These are phyloP conservation scores for Lasiommata megera DNA, from an alignment of 2,888 invertebrate genomes.

Conservation along the genomic window DNA sequence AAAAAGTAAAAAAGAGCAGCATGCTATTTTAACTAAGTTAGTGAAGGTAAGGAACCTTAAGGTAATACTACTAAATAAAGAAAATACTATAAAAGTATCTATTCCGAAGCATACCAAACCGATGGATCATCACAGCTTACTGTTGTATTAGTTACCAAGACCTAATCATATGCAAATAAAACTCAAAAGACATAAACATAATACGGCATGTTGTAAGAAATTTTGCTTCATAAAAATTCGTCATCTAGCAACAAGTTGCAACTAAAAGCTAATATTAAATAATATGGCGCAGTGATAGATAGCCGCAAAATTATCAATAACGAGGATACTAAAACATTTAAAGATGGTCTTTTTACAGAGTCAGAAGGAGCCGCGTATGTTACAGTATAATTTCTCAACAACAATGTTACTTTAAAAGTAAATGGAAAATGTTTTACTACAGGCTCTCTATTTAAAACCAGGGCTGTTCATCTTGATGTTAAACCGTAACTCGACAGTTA, in stretches of 20 bases:
- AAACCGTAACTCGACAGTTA: background rate
- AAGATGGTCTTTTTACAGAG: slow-evolving; percentile 2
- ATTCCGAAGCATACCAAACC: background rate
- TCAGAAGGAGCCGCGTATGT: slow-evolving; percentile 20
- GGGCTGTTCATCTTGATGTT: slow-evolving; percentile 21
- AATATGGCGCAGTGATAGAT: background rate
- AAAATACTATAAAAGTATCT: background rate
- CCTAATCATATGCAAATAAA: background rate
- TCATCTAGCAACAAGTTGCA: background rate
- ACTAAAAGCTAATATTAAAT: background rate
- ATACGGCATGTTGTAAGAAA: background rate
- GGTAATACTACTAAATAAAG: no score
- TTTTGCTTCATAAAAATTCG: slow-evolving; percentile 3
- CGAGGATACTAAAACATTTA: slow-evolving; percentile 8
- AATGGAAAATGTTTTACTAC: slow-evolving; percentile 30
- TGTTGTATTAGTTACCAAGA: background rate
- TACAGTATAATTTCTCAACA: slow-evolving; percentile 22
- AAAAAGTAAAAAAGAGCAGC: no score
- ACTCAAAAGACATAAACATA: background rate
- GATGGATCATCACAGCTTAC: background rate
- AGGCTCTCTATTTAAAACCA: slow-evolving; percentile 26
- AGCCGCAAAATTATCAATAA: slow-evolving; percentile 1
- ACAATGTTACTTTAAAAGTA: slow-evolving; percentile 29
- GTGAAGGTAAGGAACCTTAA: no score
- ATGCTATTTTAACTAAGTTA: no score